These are phyloP conservation scores for Pristionchus entomophagus DNA, from an alignment of 2,888 invertebrate species.

Conservation along the genomic window DNA sequence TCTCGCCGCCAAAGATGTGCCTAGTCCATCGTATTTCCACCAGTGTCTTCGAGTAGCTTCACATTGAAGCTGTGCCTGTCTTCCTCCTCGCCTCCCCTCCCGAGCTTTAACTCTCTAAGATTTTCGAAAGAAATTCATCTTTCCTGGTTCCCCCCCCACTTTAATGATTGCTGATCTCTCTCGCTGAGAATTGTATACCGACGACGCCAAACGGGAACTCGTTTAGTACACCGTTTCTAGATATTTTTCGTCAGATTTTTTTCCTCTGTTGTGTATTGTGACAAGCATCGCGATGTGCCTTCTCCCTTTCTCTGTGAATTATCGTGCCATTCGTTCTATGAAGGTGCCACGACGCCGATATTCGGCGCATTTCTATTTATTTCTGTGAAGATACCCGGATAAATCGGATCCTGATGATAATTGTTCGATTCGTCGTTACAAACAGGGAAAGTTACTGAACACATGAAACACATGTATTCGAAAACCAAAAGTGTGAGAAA, in stretches of 20 bases:
- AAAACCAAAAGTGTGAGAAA: too few relatives aligned
- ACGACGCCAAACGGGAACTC: slow-evolving; percentile 23
- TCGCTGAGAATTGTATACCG: neutral
- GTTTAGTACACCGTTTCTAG: neutral
- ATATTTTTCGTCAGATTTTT: neutral
- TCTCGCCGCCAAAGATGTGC: neutral
- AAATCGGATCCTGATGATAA: slow-evolving; percentile 6
- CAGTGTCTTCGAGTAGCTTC: neutral
- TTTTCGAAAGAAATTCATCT: neutral
- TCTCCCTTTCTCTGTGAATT: neutral
- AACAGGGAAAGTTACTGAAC: too few relatives aligned
- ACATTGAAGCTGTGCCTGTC: neutral
- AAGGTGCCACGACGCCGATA: slow-evolving; percentile 15
- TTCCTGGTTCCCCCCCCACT: neutral
- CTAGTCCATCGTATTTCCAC: neutral
- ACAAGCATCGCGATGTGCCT: neutral
- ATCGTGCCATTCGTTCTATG: neutral
- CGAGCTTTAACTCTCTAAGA: slow-evolving; percentile 31
- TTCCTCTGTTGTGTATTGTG: neutral
- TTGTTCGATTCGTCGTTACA: neutral
- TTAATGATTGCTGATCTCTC: slow-evolving; percentile 26
- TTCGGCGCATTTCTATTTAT: slow-evolving; percentile 31
- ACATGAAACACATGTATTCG: too few relatives aligned
- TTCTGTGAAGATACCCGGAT: slow-evolving; percentile 10
- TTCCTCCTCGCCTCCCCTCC: neutral